Conservation (phyloP, 1,140 invertebrate genomes). For the Meloidogyne hapla region DNA sequence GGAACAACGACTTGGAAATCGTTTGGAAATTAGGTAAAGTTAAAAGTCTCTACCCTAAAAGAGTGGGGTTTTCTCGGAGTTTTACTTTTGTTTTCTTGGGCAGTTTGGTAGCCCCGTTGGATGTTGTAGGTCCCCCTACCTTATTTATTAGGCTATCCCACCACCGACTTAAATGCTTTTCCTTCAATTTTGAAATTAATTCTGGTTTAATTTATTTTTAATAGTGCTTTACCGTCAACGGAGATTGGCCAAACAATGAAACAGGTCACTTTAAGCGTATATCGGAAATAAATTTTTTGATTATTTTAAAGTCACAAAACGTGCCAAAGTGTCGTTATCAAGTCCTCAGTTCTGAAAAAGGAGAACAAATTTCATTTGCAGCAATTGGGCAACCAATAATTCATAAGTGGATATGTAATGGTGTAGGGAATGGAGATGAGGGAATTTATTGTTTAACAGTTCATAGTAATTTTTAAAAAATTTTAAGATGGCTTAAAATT, state of each 20-base stretch:
- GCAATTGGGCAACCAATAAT: constrained; percentile 35
- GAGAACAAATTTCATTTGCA: constrained; percentile 35
- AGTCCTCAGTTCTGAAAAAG: constrained; percentile 23
- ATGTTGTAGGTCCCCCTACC: no score
- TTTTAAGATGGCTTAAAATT: neutral
- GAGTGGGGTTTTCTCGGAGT: no score
- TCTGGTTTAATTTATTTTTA: neutral
- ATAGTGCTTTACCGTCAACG: constrained; percentile 35
- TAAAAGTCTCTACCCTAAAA: no score
- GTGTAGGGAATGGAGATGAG: constrained; percentile 20
- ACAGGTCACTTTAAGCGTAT: neutral
- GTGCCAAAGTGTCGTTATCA: constrained; percentile 45
- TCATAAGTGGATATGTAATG: constrained; percentile 41
- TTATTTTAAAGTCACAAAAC: neutral
- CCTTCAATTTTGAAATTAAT: neutral
- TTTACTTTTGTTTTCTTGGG: no score
- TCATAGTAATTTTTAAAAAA: constrained; percentile 28
- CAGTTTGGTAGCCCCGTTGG: no score
- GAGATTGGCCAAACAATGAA: constrained; percentile 24
- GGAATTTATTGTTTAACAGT: constrained; percentile 43
- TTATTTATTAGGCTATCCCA: no score
- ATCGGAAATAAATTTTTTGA: neutral
- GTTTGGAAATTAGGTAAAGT: constrained; percentile 40
- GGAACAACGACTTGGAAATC: constrained; percentile 36
- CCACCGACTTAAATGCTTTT: no score